These are phyloP conservation scores for Ictalurus punctatus DNA, from an alignment of 2,113 vertebrate species.

Conservation along the genomic window DNA sequence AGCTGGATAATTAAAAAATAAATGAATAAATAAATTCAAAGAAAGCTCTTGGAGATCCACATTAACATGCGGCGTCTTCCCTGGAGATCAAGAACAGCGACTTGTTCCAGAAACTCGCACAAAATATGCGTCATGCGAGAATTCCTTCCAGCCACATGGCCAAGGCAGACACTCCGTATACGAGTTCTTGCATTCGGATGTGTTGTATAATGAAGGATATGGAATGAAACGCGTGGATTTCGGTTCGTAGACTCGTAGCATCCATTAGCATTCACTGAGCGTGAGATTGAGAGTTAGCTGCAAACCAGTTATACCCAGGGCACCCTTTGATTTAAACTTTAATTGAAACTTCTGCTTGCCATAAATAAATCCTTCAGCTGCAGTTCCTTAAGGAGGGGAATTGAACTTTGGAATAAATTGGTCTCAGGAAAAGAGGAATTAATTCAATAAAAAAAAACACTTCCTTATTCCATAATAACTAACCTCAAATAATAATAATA, in stretches of 20 bases:
- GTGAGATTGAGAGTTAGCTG: not conserved
- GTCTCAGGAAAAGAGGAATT: not conserved
- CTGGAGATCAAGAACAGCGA: not conserved
- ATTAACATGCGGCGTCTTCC: not conserved
- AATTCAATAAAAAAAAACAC: not conserved
- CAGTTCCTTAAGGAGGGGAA: not conserved
- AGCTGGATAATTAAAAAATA: too few relatives aligned
- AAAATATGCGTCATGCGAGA: not conserved
- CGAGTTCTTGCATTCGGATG: not conserved
- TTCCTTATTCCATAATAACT: not conserved
- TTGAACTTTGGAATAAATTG: not conserved
- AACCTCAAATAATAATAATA: not conserved
- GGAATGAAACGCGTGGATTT: not conserved
- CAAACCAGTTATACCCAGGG: not conserved
- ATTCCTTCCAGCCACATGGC: not conserved
- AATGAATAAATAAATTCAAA: too few relatives aligned
- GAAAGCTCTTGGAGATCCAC: not conserved
- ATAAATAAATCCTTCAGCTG: constrained; percentile 13
- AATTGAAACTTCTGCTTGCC: constrained; percentile 22
- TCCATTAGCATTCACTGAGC: not conserved
- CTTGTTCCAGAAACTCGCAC: not conserved
- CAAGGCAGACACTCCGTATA: not conserved
- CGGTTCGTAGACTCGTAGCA: not conserved
- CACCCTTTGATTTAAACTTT: constrained; percentile 15
- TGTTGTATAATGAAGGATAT: not conserved